Evolutionary conservation across 1,140 invertebrate genomes (phyloP), one percentile per base, ranked within the genome.

Genomic region (Ruditapes philippinarum): DNA sequence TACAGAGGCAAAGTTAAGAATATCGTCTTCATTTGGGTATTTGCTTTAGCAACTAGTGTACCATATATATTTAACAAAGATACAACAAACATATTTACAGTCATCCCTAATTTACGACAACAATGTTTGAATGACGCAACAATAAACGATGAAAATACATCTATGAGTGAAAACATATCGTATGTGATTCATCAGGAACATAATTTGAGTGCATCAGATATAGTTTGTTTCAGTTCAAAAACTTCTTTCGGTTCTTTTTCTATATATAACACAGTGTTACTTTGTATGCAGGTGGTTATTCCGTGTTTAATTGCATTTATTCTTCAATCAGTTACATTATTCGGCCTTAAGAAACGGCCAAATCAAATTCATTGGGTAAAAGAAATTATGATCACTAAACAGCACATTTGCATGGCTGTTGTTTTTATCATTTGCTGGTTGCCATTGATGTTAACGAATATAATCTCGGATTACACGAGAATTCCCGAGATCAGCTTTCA

Each of bases 281-380:
- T 84, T 25, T 68, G 70, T 73, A 2, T 73, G 3, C 40, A 68
- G 33, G 36, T 84, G 42, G 38, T 73, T 19, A 49, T 84, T 12
- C 81, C 81, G 0, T 49, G 57, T 33, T 5, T 19, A 5, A 17
- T 40, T 22, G 33, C 81, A 4, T 22, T 84, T 7, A 28, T 68
- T 51, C 22, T 84, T 33, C 62, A 84, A 68, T 33, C 45, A 25
- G 65, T 84, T 0, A 70, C 81, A 70, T 51, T 70, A 11, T 62
- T 33, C 31, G 40, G 81, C 40, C 60, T 84, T 31, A 22, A 28
- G 28, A 33, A 33, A 28, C 36, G 81, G 22, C 81, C 81, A 31
- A 84, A 70, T 51, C 81, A 84, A 25, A 73, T 51, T 70, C 81
- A 84, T 22, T 84, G 81, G 81, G 62, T 70, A 1, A 84, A 84